These are phyloP conservation scores for Metaphire vulgaris DNA, from an alignment of 1,140 invertebrate genomes.

Conservation along the genomic window DNA sequence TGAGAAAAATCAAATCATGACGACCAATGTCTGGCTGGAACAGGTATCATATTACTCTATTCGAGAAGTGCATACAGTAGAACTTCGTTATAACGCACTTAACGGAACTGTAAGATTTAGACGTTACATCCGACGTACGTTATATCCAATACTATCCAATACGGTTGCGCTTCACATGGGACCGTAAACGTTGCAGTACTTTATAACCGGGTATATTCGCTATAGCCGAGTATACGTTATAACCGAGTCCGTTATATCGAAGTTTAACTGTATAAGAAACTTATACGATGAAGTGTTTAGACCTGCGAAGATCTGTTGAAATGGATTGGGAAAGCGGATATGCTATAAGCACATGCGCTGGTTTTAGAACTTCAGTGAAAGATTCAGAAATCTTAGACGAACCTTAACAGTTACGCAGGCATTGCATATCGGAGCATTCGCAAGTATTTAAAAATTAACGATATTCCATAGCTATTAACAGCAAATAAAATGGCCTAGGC, in stretches of 20 bases:
- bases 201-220: background rate
- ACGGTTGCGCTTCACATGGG: too few species aligned
- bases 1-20: slow-evolving; percentile 29
- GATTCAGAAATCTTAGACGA: too few species aligned
- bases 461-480: background rate
- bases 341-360: background rate
- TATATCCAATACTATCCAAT: too few species aligned
- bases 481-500: background rate
- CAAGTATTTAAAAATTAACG: background rate
- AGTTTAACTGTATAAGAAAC: too few species aligned
- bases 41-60: slow-evolving; percentile 7
- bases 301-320: background rate
- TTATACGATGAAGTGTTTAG: background rate
- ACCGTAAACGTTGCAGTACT: background rate
- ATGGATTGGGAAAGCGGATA: slow-evolving; percentile 16
- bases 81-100: too few species aligned
- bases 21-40: slow-evolving; percentile 21
- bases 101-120: too few species aligned
- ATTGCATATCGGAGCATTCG: background rate
- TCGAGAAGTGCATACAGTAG: background rate
- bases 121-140: too few species aligned
- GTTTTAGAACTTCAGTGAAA: background rate
- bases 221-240: too few species aligned
- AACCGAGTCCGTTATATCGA: too few species aligned
- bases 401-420: too few species aligned